Base-by-base conservation (phyloP, 2,113 vertebrate species). In the Arenaria interpres region DNA sequence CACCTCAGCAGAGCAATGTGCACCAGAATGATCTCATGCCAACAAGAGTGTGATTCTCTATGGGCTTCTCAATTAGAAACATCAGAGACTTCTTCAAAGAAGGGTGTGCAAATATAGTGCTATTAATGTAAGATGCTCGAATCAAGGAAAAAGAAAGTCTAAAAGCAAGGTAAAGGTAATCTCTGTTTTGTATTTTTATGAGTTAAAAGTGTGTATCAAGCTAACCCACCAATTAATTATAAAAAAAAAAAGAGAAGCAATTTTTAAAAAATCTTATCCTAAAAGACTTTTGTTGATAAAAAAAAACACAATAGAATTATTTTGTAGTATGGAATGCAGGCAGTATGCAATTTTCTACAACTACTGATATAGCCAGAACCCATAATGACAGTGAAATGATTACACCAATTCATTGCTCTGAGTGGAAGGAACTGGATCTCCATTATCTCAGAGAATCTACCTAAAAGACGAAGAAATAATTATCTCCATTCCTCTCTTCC, bases 171-270 rank as follows among this genome's bases (percentile, higher is more conserved):
- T 67, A 30, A 78, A 93, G 19, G 3, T 15, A 67, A 23, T 0
- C 3, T 3, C 11, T 64, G 24, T 48, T 71, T 33, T n/a, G 1
- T 28, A 14, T 72, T 88, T 90, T 68, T 62, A 69, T 2, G 62
- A 37, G 54, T 46, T 77, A 41, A 54, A 81, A 54, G 2, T 27
- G 4, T 45, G 11, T 59, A 51, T 51, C 35, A 71, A 78, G 9
- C 3, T 53, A 50, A 46, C 8, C 3, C 24, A 17, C 6, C 4
- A 32, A 59, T 37, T 41, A 54, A 53, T 23, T 19, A 25, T 10
- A 0, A 11, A n/a, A 74, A 72, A 27, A 25, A 27, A 30, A 30
- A 27, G 8, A 48, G 48, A 5, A 9, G 2, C 1, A 22, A 12
- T 17, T 87, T 56, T 4, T 4, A 1, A n/a, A 72, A 83, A 20